Conservation (phyloP, 2,888 invertebrate genomes). For the Bombyx huttoni region DNA sequence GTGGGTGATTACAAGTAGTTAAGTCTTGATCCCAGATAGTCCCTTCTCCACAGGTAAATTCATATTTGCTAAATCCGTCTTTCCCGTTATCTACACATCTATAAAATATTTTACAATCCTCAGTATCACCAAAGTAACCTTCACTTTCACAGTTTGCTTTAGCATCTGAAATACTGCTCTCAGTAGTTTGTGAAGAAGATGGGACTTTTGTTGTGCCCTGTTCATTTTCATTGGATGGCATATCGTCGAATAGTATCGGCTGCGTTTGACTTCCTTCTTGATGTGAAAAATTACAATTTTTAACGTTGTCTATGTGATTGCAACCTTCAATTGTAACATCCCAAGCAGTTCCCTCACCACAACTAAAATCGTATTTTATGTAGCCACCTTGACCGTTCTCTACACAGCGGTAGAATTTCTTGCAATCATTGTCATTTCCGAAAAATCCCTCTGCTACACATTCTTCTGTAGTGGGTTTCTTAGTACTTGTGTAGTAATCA, state of each 20-base stretch:
- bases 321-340: constrained; percentile 65
- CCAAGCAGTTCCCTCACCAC: constrained; percentile 74
- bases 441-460: constrained; percentile 64
- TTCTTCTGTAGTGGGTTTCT: constrained; percentile 12
- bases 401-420: constrained; percentile 64
- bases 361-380: constrained; percentile 67
- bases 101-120: constrained; percentile 76
- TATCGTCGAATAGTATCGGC: constrained; percentile 23
- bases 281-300: constrained; percentile 22
- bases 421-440: constrained; percentile 54
- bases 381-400: constrained; percentile 50
- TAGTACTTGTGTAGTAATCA: constrained; percentile 19
- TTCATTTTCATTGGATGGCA: constrained; percentile 13
- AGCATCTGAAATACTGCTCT: constrained; percentile 13
- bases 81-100: constrained; percentile 76
- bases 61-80: constrained; percentile 71
- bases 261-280: constrained; percentile 17
- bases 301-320: constrained; percentile 66
- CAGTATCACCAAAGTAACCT: constrained; percentile 76
- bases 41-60: constrained; percentile 77
- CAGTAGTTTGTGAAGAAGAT: constrained; percentile 14
- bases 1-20: constrained; percentile 53
- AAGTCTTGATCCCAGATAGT: constrained; percentile 79
- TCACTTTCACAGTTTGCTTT: constrained; percentile 58
- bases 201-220: constrained; percentile 14